Evolutionary conservation across 1,140 invertebrate genomes (phyloP).

Genomic region (Apolygus lucorum): DNA sequence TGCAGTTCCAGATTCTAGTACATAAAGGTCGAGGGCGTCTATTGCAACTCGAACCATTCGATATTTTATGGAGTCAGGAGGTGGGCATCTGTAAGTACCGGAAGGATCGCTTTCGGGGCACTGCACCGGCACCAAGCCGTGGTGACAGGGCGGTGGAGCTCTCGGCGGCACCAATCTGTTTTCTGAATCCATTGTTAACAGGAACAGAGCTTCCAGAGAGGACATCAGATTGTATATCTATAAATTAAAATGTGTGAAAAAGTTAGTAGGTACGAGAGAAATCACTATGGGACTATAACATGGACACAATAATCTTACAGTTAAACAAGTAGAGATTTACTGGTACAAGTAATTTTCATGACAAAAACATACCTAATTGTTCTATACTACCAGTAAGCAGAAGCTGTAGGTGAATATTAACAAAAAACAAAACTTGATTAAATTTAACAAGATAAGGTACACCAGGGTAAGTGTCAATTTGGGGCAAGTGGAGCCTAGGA

Average conservation of each 20-base stretch:
- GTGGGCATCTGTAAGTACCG: constrained; percentile 58
- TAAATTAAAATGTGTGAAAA: constrained; percentile 44
- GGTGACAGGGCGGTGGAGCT: constrained; percentile 72
- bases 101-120: constrained; percentile 64
- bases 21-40: constrained; percentile 82
- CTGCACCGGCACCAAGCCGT: constrained; percentile 64
- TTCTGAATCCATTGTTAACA: constrained; percentile 79
- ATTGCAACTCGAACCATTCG: constrained; percentile 82
- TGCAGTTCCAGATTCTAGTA: constrained; percentile 81
- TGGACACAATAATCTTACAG: too few relatives aligned
- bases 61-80: constrained; percentile 88
- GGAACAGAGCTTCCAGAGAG: constrained; percentile 78
- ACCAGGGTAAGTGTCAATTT: too few relatives aligned
- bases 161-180: constrained; percentile 74
- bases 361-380: too few relatives aligned
- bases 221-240: constrained; percentile 79
- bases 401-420: too few relatives aligned
- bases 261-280: too few relatives aligned
- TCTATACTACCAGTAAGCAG: too few relatives aligned
- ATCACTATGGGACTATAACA: too few relatives aligned
- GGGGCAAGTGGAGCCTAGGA: too few relatives aligned
- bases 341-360: too few relatives aligned
- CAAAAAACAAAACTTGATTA: too few relatives aligned
- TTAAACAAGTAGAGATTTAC: too few relatives aligned
- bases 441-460: too few relatives aligned